phyloP scores from a whole-genome alignment of 2,888 invertebrate species.

The Lomographa bimaculata region DNA sequence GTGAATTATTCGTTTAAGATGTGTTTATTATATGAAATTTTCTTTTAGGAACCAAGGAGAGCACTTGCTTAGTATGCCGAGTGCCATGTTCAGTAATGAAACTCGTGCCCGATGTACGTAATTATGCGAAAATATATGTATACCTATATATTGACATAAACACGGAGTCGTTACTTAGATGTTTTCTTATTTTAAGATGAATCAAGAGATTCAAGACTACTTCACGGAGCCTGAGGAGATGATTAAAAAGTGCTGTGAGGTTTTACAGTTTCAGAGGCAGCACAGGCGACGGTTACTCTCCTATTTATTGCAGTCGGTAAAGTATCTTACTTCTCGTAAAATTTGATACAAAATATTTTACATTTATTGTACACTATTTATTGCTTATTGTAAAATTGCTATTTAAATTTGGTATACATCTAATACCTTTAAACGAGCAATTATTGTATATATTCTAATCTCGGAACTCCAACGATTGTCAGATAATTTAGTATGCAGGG shows the following conservation, averaged over 20 bases:
- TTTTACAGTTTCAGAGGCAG: slow-evolving; percentile 76
- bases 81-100: slow-evolving; percentile 74
- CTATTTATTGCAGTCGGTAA: slow-evolving; percentile 76
- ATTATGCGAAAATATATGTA: slow-evolving; percentile 3
- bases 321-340: slow-evolving; percentile 27
- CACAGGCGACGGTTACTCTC: slow-evolving; percentile 73
- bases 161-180: neutral
- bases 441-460: no score
- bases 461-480: no score
- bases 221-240: slow-evolving; percentile 79
- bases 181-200: slow-evolving; percentile 61
- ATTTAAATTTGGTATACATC: no score
- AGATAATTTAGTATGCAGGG: no score
- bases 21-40: slow-evolving; percentile 9
- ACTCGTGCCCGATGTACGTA: slow-evolving; percentile 72
- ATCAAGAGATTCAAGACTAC: slow-evolving; percentile 77
- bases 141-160: neutral
- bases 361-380: no score
- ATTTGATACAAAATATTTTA: no score
- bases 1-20: no score
- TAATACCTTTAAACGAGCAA: no score
- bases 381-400: no score
- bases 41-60: slow-evolving; percentile 65
- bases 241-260: slow-evolving; percentile 72
- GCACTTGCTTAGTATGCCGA: slow-evolving; percentile 71